phyloP scores from a whole-genome alignment of 1,140 invertebrate species.

The Zaprionus africanus region DNA sequence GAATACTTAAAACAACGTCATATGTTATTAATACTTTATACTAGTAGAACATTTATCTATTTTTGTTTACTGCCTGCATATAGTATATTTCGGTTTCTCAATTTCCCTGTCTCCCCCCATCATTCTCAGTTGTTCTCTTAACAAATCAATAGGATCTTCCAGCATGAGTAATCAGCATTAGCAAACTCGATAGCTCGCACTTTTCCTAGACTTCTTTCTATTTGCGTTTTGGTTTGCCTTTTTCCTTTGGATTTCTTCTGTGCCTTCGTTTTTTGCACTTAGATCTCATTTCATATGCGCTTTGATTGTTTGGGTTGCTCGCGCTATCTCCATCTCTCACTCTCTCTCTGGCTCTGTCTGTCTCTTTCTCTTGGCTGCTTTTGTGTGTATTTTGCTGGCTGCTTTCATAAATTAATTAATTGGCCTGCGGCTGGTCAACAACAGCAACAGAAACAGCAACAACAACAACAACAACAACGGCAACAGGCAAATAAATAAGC shows the following conservation, averaged over 20 bases:
- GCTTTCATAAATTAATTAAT: slow-evolving; percentile 81
- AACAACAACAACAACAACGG: slow-evolving; percentile 46
- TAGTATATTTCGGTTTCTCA: not conserved
- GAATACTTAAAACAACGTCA: not conserved
- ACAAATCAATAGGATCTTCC: not conserved
- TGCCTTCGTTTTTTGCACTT: slow-evolving; percentile 17
- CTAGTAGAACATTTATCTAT: not conserved
- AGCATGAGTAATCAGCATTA: not conserved
- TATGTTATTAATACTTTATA: too few species aligned
- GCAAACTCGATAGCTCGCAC: not conserved
- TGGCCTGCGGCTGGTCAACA: slow-evolving; percentile 73
- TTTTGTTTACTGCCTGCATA: not conserved
- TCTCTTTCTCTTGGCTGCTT: slow-evolving; percentile 30
- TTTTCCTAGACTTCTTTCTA: not conserved
- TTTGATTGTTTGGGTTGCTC: slow-evolving; percentile 59
- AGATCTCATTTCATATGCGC: slow-evolving; percentile 64
- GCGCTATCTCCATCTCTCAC: slow-evolving; percentile 23
- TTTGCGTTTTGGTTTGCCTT: slow-evolving; percentile 1
- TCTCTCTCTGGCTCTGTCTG: slow-evolving; percentile 22
- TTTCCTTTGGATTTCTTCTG: not conserved
- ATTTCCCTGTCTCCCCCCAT: not conserved
- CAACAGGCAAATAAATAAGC: slow-evolving; percentile 74
- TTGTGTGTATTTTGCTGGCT: slow-evolving; percentile 61
- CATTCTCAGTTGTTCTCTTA: not conserved
- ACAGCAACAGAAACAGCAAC: slow-evolving; percentile 48